Evolutionary conservation across 2,113 vertebrate genomes (phyloP).

Genomic region (Phylloscopus trochilus): DNA sequence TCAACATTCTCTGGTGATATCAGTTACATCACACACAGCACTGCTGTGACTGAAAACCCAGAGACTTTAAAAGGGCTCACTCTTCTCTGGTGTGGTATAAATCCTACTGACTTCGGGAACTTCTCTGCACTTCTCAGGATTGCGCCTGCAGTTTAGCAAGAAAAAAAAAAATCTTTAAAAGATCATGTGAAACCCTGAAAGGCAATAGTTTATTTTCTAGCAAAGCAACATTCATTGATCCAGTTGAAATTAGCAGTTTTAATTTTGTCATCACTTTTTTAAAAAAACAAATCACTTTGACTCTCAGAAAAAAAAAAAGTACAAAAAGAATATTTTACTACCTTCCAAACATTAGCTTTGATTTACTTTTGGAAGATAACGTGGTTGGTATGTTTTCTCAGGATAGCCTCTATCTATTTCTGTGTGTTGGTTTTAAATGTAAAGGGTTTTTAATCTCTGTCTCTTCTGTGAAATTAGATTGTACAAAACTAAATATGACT

Average conservation of each 20-base stretch:
- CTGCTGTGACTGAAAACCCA: neutral
- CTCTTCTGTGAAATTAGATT: conserved; percentile 65
- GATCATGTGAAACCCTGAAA: neutral
- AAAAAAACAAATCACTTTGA: neutral
- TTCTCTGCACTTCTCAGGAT: conserved; percentile 23
- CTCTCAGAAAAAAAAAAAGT: conserved; percentile 1
- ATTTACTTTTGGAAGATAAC: conserved; percentile 3
- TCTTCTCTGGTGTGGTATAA: neutral
- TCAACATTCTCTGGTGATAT: neutral
- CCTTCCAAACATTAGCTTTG: conserved; percentile 12
- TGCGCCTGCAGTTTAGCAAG: neutral
- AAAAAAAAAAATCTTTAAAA: neutral
- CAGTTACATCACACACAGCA: neutral
- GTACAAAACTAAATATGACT: conserved; percentile 57
- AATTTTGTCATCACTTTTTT: neutral
- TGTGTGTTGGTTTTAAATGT: conserved; percentile 46
- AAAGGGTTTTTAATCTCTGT: conserved; percentile 50
- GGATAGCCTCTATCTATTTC: conserved; percentile 49
- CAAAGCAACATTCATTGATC: neutral
- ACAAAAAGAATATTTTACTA: neutral
- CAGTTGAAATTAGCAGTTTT: neutral
- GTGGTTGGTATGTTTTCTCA: conserved; percentile 58
- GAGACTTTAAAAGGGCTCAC: neutral
- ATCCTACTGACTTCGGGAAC: neutral
- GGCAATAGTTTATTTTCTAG: conserved; percentile 10